phyloP scores from a whole-genome alignment of 2,888 invertebrate species.

The Agriopis aurantiaria region DNA sequence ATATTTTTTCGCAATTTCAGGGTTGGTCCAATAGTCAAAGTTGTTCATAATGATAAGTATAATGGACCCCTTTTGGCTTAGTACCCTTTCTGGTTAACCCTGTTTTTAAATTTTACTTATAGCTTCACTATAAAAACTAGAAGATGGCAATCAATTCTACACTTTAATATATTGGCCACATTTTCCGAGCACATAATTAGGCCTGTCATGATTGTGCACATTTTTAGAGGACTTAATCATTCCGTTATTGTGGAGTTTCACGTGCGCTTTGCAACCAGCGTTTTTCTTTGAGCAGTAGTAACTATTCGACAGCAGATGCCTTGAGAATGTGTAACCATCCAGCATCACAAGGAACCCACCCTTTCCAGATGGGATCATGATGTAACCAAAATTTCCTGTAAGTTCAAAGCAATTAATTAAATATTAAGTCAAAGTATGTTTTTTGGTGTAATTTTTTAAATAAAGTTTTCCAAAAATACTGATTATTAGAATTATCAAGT shows the following conservation, averaged over 20 bases:
- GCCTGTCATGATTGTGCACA: not conserved
- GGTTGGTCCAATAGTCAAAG: too few species aligned
- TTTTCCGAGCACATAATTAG: not conserved
- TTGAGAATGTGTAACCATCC: constrained; percentile 3
- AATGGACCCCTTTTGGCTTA: too few species aligned
- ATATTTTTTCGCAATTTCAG: too few species aligned
- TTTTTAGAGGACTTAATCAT: not conserved
- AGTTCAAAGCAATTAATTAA: not conserved
- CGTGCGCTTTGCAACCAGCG: constrained; percentile 5
- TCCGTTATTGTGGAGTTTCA: not conserved
- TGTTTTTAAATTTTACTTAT: too few species aligned
- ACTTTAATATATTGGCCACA: not conserved
- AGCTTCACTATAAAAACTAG: too few species aligned
- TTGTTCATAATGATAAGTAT: too few species aligned
- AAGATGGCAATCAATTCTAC: not conserved
- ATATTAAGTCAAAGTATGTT: not conserved
- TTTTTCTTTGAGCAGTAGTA: constrained; percentile 11
- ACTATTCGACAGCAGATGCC: not conserved
- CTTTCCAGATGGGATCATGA: not conserved
- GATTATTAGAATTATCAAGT: too few species aligned
- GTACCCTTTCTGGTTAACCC: too few species aligned
- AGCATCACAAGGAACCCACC: constrained; percentile 3
- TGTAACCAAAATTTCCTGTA: constrained; percentile 2
- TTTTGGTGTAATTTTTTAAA: too few species aligned
- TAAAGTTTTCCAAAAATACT: too few species aligned